Percentiles rank a stretch among this genome's conserved stretches.
Conservation (phyloP, 2,113 vertebrate genomes). For the Anser brachyrhynchus region DNA sequence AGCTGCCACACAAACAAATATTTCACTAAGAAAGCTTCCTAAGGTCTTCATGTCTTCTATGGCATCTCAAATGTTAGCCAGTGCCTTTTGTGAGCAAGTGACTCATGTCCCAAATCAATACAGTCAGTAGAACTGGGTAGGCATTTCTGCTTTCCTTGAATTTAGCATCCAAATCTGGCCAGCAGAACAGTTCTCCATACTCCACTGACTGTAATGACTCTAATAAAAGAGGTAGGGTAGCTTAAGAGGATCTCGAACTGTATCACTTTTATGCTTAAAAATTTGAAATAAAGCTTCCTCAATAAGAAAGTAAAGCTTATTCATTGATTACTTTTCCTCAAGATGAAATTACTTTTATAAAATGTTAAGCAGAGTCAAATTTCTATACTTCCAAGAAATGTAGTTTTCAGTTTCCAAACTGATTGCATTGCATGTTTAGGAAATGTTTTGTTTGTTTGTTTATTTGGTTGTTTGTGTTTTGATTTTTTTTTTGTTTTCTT, state of each 20-base stretch:
- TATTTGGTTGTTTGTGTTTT: background rate
- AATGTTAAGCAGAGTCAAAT: background rate
- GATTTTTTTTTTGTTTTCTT: background rate
- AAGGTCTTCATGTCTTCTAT: background rate
- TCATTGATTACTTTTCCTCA: background rate
- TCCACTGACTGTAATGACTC: background rate
- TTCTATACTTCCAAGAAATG: background rate
- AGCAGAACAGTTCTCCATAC: background rate
- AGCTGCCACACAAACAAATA: background rate
- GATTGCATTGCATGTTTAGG: background rate
- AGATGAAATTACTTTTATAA: background rate
- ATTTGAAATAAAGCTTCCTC: background rate
- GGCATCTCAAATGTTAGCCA: background rate
- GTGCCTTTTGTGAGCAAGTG: background rate
- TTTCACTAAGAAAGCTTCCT: background rate
- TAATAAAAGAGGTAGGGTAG: background rate
- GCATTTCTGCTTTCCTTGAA: background rate
- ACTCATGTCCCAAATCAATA: background rate
- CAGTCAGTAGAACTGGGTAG: background rate
- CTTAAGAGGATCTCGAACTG: background rate
- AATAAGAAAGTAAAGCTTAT: background rate
- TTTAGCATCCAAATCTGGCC: background rate
- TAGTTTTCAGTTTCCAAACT: background rate
- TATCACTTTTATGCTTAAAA: background rate
- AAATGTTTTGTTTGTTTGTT: background rate